These are phyloP conservation scores for Tribolium castaneum DNA, from an alignment of 1,140 invertebrate genomes.

Conservation along the genomic window DNA sequence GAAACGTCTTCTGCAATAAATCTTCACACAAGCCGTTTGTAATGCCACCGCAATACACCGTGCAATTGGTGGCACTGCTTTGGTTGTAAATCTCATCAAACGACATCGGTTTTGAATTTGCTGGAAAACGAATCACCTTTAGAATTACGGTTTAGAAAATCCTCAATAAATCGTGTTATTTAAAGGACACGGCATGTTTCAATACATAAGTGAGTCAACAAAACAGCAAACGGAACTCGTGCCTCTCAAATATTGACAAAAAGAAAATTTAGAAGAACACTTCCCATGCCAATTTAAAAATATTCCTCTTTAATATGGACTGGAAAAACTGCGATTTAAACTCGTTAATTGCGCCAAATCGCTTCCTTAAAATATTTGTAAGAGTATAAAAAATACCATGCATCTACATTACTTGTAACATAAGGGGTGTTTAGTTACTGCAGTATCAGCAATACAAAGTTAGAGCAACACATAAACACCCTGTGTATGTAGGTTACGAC, in stretches of 20 bases:
- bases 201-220: constrained; percentile 2
- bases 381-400: constrained; percentile 6
- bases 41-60: constrained; percentile 98
- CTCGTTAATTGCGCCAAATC: not conserved
- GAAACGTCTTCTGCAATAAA: constrained; percentile 95
- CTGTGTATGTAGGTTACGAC: constrained; percentile 5
- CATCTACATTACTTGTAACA: constrained; percentile 14
- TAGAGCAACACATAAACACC: not conserved
- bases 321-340: not conserved
- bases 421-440: constrained; percentile 8
- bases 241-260: not conserved
- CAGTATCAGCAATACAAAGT: not conserved
- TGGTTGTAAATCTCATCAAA: constrained; percentile 92
- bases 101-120: constrained; percentile 69
- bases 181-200: not conserved
- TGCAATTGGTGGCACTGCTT: constrained; percentile 98
- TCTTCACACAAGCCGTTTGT: constrained; percentile 94
- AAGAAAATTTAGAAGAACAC: not conserved
- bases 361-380: not conserved
- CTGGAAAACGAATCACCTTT: constrained; percentile 53
- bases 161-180: not conserved
- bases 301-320: not conserved
- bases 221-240: not conserved
- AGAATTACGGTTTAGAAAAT: constrained; percentile 18
- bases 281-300: not conserved